phyloP scores from a whole-genome alignment of 2,797 vertebrate species.

The Euthynnus affinis region DNA sequence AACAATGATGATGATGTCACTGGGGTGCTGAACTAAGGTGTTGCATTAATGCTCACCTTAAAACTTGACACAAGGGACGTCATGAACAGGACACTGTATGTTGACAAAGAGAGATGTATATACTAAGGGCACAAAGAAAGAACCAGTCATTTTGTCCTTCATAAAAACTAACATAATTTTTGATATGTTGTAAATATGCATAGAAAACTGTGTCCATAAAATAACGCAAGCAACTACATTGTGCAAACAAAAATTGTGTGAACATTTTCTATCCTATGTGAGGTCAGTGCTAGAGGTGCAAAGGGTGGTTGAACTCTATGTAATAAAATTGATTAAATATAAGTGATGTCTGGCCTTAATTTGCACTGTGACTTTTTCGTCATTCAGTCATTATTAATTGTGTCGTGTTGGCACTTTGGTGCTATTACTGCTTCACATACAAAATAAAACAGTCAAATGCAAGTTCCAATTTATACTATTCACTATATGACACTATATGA shows the following conservation, averaged over 20 bases:
- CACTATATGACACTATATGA: constrained; percentile 1
- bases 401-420: neutral
- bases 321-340: neutral
- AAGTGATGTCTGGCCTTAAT: no score
- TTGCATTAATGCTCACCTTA: no score
- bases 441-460: neutral
- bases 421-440: neutral
- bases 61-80: no score
- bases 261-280: neutral
- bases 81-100: no score
- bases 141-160: no score
- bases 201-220: neutral
- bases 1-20: no score
- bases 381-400: neutral
- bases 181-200: neutral
- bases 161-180: no score
- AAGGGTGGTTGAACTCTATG: neutral
- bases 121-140: no score
- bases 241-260: neutral
- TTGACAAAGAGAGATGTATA: no score
- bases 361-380: neutral
- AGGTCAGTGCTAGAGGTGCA: neutral
- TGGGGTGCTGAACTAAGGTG: no score
- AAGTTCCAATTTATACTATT: neutral
- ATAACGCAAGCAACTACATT: neutral